Evolutionary conservation across 2,113 vertebrate species (phyloP).

Genomic region (Eurypyga helias): DNA sequence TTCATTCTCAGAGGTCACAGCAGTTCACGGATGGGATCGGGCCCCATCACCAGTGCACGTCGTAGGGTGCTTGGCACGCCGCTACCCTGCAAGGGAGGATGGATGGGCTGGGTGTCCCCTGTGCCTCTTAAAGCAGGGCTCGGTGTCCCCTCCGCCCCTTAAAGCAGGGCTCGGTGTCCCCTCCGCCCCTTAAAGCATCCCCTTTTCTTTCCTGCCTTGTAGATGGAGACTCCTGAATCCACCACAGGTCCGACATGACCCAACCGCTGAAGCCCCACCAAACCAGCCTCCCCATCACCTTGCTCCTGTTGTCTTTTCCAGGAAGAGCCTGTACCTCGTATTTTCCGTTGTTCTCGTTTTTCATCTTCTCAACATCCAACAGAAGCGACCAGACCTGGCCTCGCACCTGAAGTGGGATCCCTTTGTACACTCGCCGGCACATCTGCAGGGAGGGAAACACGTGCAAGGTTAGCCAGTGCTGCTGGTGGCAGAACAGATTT

Average conservation of each 20-base stretch:
- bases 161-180: neutral
- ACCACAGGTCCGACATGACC: fast-evolving
- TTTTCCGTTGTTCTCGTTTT: constrained; percentile 84
- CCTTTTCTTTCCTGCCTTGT: neutral
- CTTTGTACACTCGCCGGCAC: constrained; percentile 91
- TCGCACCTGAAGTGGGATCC: constrained; percentile 90
- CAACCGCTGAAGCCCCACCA: neutral
- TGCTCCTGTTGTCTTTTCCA: neutral
- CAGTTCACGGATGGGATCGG: fast-evolving
- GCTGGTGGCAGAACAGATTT: neutral
- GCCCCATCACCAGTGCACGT: fast-evolving
- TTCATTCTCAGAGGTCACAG: neutral
- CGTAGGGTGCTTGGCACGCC: fast-evolving
- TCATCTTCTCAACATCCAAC: constrained; percentile 85
- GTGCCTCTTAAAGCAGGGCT: too few relatives aligned
- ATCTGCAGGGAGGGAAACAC: constrained; percentile 69
- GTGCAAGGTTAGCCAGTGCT: neutral
- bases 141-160: fast-evolving
- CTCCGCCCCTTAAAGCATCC: neutral
- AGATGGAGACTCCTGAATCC: neutral
- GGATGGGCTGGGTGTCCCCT: neutral
- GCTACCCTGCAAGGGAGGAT: neutral
- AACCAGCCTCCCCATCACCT: neutral
- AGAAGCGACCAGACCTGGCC: constrained; percentile 90
- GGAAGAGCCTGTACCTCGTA: constrained; percentile 71